Evolutionary conservation across 2,888 invertebrate species (phyloP).

Genomic region (Marronus borbonicus): DNA sequence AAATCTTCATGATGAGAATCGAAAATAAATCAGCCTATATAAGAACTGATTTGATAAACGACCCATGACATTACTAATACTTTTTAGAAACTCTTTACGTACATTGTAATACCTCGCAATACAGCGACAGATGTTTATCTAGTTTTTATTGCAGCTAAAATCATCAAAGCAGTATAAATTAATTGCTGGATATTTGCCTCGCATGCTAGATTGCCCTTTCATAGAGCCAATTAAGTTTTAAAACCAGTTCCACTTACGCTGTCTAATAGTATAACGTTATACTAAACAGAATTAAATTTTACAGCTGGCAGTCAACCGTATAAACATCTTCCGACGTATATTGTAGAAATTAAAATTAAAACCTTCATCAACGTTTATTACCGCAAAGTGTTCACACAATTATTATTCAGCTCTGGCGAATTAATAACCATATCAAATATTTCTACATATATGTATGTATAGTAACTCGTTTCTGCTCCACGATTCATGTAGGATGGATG

Average conservation of each 20-base stretch:
- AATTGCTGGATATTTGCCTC: no score
- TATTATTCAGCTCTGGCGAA: slow-evolving; percentile 34
- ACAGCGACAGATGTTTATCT: no score
- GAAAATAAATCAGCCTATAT: no score
- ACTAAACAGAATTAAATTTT: no score
- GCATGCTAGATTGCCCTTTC: no score
- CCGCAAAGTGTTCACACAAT: slow-evolving; percentile 36
- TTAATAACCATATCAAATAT: slow-evolving; percentile 46
- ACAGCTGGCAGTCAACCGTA: slow-evolving; percentile 17
- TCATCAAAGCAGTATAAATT: no score
- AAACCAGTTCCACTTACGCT: not conserved
- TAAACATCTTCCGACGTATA: not conserved
- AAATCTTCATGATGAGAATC: no score
- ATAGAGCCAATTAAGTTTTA: slow-evolving; percentile 12
- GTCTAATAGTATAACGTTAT: not conserved
- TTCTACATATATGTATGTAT: slow-evolving; percentile 7
- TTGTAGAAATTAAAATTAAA: slow-evolving; percentile 34
- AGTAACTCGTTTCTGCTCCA: slow-evolving; percentile 22
- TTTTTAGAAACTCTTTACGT: no score
- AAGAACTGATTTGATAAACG: no score
- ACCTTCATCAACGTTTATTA: slow-evolving; percentile 38
- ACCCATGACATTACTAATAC: no score
- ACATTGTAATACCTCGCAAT: no score
- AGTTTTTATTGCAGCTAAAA: no score
- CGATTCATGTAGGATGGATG: slow-evolving; percentile 8